Evolutionary conservation across 2,113 vertebrate genomes (phyloP), one percentile per base, ranked within the genome.

Genomic region (Alligator mississippiensis): DNA sequence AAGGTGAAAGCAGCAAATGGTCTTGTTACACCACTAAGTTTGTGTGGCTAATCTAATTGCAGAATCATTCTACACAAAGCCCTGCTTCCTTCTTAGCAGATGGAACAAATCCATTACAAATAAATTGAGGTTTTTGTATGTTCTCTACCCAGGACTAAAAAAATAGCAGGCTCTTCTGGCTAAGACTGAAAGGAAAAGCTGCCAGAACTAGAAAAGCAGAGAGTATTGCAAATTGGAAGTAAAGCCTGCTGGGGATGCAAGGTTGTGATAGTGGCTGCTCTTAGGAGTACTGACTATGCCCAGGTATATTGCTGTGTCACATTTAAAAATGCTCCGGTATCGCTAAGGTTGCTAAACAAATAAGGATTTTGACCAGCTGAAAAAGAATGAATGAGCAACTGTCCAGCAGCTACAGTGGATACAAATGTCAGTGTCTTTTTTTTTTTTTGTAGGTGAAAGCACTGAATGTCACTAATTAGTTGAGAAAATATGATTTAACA

Each of bases 361-460:
- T 16, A 38, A 77, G 80, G 62, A 62, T 96, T 94, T 90, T 24
- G 87, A 72, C 89, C 55, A n/a, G 68, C 34, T 55, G 77, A 78
- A 68, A 90, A 62, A 47, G 87, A 96, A 70, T 21, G 88, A 93
- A 88, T 81, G 91, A 88, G 88, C 94, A 93, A 24, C 76, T 88
- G 76, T 96, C 16, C 92, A 76, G 47, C 30, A 93, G 93, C 72
- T 95, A 82, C 92, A 89, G 12, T 82, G 88, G 61, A 81, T 74
- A 93, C 84, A 94, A 85, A 81, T 34, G 24, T 38, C 47, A 74
- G 11, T 80, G 86, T 91, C 57, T n/a, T n/a, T 68, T 88, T 76
- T 91, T 47, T 38, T 38, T 68, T 90, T 76, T 82, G 30, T 61
- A 34, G 66, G 88, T 85, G 66, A 38, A 70, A 77, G 21, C 62